Evolutionary conservation across 2,113 vertebrate genomes (phyloP), one percentile per base, ranked within the genome.

Genomic region (Illadopsis cleaveri): DNA sequence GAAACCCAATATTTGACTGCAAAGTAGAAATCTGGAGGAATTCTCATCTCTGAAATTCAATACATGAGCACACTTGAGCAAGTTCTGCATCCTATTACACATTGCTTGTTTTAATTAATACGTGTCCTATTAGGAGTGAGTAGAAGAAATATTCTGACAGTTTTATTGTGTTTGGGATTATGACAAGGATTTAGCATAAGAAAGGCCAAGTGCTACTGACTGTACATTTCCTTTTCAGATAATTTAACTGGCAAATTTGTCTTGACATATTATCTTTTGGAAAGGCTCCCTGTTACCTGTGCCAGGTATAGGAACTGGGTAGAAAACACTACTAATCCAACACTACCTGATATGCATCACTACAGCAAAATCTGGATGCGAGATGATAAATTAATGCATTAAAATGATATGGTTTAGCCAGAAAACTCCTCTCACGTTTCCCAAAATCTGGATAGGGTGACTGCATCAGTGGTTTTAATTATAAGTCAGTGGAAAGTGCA

Each of bases 401-500:
- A 57, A 86, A 87, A 88, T 54, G 15, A 44, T 70, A 66, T 71
- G n/a, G 18, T 48, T 94, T 92, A 93, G 8, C 38, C 77, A 94
- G 48, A 40, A 8, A 91, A 65, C 20, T 68, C 38, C 51, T 96
- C 53, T 97, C 37, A 44, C 19, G 15, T 94, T 96, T 91, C 89
- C 42, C 72, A 76, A 87, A 96, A 79, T 82, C 31, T 68, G 82
- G 90, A 92, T 78, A 76, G 80, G 40, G 60, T 94, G 91, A 92
- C 68, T 88, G 23, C 45, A 86, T 71, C 42, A 61, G 24, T 97
- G 97, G 87, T 98, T 98, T 96, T 93, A 95, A 96, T 98, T 97
- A 97, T 76, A 72, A 89, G 15, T 90, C 64, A 90, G 68, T 82
- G 54, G 82, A 94, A 88, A 94, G 85, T 73, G 51, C 5, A 35